A percentile compares a stretch with the other conserved stretches of the same genome.
phyloP scores from a whole-genome alignment of 1,140 invertebrate genomes.

The Eupeodes corollae region DNA sequence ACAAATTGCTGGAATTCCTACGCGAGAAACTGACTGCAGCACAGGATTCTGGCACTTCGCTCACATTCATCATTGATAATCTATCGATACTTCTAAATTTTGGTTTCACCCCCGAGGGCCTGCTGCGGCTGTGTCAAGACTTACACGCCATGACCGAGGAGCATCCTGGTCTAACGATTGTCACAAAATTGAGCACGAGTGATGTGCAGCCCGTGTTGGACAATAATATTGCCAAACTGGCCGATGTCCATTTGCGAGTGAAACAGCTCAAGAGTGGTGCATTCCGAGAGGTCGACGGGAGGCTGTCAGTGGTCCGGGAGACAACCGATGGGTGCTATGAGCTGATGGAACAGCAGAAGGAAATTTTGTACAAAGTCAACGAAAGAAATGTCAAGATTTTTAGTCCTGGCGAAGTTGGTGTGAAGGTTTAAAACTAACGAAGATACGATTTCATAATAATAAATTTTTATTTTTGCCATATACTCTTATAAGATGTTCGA shows the following conservation, averaged over 20 bases:
- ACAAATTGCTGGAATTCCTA: constrained; percentile 21
- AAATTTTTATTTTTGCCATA: too few species aligned
- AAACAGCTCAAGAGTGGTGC: constrained; percentile 51
- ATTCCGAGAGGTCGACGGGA: constrained; percentile 55
- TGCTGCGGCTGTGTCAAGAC: constrained; percentile 32
- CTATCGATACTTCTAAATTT: constrained; percentile 55
- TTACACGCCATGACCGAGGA: constrained; percentile 35
- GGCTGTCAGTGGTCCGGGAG: constrained; percentile 43
- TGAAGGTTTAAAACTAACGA: constrained; percentile 10
- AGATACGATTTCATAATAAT: neutral
- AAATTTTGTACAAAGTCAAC: constrained; percentile 54
- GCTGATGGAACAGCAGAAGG: constrained; percentile 24
- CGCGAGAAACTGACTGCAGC: constrained; percentile 12
- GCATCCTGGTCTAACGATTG: constrained; percentile 36
- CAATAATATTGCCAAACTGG: constrained; percentile 47
- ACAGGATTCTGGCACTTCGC: constrained; percentile 23
- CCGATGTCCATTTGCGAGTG: constrained; percentile 50
- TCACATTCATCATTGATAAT: constrained; percentile 58
- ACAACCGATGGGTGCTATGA: constrained; percentile 32
- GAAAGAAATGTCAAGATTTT: constrained; percentile 60
- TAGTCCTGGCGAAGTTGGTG: constrained; percentile 45
- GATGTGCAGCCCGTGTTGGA: constrained; percentile 43
- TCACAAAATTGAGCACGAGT: constrained; percentile 42
- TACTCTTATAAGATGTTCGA: too few species aligned
- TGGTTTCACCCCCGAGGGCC: constrained; percentile 32